Percentiles rank a stretch among this genome's conserved stretches.
phyloP scores from a whole-genome alignment of 2,113 vertebrate species.

The Myrmophylax atrothorax region DNA sequence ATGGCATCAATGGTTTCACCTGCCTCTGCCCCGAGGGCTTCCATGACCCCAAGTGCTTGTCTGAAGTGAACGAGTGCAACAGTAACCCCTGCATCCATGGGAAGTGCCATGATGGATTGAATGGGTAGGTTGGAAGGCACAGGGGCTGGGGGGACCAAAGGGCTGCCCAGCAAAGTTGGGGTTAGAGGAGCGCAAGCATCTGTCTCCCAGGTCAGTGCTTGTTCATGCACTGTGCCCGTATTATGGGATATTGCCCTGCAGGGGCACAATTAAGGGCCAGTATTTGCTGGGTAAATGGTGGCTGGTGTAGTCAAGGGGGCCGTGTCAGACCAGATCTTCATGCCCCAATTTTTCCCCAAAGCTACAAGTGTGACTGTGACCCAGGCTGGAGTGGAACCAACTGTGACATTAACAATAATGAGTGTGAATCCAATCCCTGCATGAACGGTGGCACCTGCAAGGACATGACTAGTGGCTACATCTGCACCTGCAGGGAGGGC shows the following conservation, averaged over 20 bases:
- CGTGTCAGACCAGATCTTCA: background rate
- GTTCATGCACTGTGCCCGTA: background rate
- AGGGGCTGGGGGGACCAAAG: background rate
- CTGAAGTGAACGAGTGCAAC: slow-evolving; percentile 91
- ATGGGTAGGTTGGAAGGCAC: slow-evolving; percentile 75
- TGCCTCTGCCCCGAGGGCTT: slow-evolving; percentile 92
- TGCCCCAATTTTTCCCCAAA: background rate
- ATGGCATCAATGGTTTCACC: slow-evolving; percentile 86
- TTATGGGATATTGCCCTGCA: background rate
- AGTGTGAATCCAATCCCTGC: slow-evolving; percentile 95
- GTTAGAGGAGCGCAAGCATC: background rate
- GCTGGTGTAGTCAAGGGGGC: background rate
- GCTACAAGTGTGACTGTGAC: slow-evolving; percentile 91
- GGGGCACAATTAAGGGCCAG: accelerated
- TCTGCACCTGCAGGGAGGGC: slow-evolving; percentile 89
- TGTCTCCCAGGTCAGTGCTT: accelerated
- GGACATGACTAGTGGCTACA: slow-evolving; percentile 94
- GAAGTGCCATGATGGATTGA: slow-evolving; percentile 86
- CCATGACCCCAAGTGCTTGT: slow-evolving; percentile 88
- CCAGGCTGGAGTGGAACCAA: slow-evolving; percentile 92
- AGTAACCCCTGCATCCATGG: slow-evolving; percentile 95
- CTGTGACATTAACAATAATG: slow-evolving; percentile 93
- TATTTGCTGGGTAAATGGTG: background rate
- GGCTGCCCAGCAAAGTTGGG: background rate
- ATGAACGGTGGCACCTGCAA: slow-evolving; percentile 93